phyloP scores from a whole-genome alignment of 2,797 vertebrate genomes.

The Gambusia yucatana region DNA sequence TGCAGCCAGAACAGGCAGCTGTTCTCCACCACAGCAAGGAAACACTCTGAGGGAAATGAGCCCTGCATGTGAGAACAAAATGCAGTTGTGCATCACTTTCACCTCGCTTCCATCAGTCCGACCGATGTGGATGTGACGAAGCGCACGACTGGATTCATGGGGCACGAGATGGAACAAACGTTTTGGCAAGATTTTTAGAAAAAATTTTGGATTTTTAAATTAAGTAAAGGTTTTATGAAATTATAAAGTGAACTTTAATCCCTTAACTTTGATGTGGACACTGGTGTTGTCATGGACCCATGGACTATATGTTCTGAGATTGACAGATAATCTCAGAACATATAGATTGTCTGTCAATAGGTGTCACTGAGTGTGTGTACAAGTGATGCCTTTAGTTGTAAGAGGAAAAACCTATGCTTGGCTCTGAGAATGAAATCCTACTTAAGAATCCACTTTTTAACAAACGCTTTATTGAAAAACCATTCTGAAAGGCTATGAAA shows the following conservation, averaged over 20 bases:
- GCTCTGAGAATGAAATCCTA: not conserved
- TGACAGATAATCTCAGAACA: not conserved
- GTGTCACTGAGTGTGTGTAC: not conserved
- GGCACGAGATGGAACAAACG: not conserved
- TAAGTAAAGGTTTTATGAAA: not conserved
- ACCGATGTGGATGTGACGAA: constrained; percentile 13
- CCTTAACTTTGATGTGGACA: no score
- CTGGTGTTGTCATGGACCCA: no score
- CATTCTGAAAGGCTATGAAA: no score
- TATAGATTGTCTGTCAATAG: not conserved
- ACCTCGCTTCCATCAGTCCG: constrained; percentile 51
- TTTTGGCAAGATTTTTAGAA: not conserved
- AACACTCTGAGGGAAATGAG: constrained; percentile 65
- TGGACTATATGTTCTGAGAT: no score
- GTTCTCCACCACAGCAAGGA: constrained; percentile 57
- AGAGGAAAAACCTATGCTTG: not conserved
- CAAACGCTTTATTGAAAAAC: no score
- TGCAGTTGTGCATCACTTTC: constrained; percentile 61
- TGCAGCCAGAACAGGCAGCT: constrained; percentile 63
- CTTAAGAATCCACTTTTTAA: no score
- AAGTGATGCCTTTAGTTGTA: not conserved
- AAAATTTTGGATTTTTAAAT: not conserved
- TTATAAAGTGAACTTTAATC: not conserved
- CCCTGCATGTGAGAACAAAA: constrained; percentile 65
- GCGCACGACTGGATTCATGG: not conserved